phyloP scores from a whole-genome alignment of 1,140 invertebrate species.

The Hetaerina americana region DNA sequence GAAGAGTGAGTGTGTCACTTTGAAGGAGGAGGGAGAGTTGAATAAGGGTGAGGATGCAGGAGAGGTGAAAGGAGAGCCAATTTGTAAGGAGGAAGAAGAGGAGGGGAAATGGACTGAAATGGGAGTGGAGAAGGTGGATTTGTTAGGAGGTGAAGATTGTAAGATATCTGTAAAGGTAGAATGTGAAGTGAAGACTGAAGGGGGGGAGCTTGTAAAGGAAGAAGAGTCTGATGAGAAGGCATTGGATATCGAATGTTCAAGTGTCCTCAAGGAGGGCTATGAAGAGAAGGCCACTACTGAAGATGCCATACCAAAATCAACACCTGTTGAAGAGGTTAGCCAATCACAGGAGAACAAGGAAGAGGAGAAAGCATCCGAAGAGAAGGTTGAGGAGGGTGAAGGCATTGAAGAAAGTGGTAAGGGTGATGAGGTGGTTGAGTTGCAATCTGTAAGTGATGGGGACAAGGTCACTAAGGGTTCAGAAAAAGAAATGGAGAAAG shows the following conservation, averaged over 20 bases:
- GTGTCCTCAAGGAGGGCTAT: not conserved
- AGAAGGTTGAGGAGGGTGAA: conserved; percentile 8
- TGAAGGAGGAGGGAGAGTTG: conserved; percentile 9
- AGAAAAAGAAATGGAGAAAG: conserved; percentile 14
- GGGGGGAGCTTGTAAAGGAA: conserved; percentile 16
- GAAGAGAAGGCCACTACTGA: not conserved
- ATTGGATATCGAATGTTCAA: no score
- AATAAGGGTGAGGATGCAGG: conserved; percentile 14
- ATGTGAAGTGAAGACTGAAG: conserved; percentile 17
- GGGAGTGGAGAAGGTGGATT: conserved; percentile 3
- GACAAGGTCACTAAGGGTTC: no score
- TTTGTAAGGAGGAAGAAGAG: conserved; percentile 15
- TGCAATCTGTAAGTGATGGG: conserved; percentile 20
- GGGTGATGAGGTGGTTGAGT: conserved; percentile 17
- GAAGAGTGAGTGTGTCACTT: no score
- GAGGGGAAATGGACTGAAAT: conserved; percentile 23
- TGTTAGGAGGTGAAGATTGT: no score
- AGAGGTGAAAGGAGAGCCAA: conserved; percentile 6
- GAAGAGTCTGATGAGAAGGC: conserved; percentile 22
- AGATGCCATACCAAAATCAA: conserved; percentile 14
- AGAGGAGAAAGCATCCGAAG: conserved; percentile 17
- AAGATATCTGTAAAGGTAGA: no score
- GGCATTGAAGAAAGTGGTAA: conserved; percentile 3
- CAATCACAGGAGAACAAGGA: conserved; percentile 17
- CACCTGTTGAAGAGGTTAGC: conserved; percentile 15